Evolutionary conservation across 2,113 vertebrate species (phyloP).

Genomic region (Seriola aureovittata): DNA sequence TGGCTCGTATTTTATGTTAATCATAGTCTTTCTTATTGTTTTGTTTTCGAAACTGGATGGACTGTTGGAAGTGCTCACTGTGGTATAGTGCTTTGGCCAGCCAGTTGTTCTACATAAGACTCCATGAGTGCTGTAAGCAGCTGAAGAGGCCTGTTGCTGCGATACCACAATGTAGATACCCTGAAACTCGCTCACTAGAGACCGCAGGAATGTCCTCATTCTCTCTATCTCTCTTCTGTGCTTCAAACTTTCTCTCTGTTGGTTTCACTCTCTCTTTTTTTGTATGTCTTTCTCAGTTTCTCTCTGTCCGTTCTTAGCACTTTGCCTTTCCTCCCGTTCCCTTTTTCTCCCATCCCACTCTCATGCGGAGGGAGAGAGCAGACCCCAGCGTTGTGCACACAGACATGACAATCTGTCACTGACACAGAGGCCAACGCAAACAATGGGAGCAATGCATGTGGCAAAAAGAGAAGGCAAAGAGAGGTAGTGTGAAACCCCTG

Average conservation of each 20-base stretch:
- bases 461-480: constrained; percentile 66
- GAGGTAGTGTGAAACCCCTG: constrained; percentile 42
- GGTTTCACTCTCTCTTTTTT: constrained; percentile 47
- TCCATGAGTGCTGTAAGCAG: constrained; percentile 64
- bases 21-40: constrained; percentile 9
- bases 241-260: constrained; percentile 47
- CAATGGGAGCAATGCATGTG: constrained; percentile 75
- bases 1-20: neutral
- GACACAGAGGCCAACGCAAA: constrained; percentile 78
- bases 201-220: constrained; percentile 67
- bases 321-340: constrained; percentile 40
- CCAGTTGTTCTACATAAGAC: constrained; percentile 62
- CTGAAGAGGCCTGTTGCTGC: constrained; percentile 75
- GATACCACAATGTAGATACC: constrained; percentile 62
- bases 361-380: constrained; percentile 41
- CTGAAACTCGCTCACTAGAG: constrained; percentile 59
- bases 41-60: constrained; percentile 2
- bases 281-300: constrained; percentile 60
- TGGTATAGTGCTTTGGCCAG: constrained; percentile 18
- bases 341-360: constrained; percentile 32
- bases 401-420: constrained; percentile 82
- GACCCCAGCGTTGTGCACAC: constrained; percentile 63
- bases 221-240: constrained; percentile 51
- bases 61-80: constrained; percentile 33
- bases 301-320: constrained; percentile 63